Conservation (phyloP, 2,113 vertebrate genomes). For the Phalacrocorax aristotelis region DNA sequence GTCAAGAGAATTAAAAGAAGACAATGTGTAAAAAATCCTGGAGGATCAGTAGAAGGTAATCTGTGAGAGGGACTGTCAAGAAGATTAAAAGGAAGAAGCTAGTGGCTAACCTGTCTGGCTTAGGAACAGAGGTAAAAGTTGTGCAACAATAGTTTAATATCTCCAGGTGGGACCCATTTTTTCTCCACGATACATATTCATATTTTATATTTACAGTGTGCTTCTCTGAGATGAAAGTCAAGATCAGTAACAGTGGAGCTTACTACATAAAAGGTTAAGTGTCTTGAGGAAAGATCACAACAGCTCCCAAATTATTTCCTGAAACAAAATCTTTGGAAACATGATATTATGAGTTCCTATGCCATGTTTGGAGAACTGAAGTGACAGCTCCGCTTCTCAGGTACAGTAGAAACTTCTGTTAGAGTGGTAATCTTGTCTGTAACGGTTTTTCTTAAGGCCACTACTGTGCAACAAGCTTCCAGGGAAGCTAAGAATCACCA, state of each 20-base stretch:
- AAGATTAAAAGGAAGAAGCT: conserved; percentile 6
- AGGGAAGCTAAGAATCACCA: neutral
- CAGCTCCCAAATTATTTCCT: neutral
- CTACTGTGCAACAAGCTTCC: neutral
- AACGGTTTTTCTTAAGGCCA: neutral
- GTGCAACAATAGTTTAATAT: neutral
- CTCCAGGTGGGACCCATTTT: neutral
- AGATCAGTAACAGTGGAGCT: neutral
- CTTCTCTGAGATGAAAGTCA: neutral
- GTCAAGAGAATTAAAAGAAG: conserved; percentile 18
- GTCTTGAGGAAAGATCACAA: neutral
- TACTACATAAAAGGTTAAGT: neutral
- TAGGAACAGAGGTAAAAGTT: neutral
- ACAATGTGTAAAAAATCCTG: neutral
- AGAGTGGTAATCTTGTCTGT: neutral
- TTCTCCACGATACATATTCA: neutral
- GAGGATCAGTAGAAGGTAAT: neutral
- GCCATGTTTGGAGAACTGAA: neutral
- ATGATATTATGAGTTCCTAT: neutral
- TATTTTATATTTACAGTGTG: neutral
- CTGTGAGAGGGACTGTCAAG: neutral
- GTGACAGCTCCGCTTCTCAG: neutral
- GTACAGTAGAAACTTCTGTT: neutral
- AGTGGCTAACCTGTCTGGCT: neutral
- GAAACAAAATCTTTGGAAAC: neutral